Evolutionary conservation across 2,113 vertebrate species (phyloP).

Genomic region (Mormyrus lacerda): DNA sequence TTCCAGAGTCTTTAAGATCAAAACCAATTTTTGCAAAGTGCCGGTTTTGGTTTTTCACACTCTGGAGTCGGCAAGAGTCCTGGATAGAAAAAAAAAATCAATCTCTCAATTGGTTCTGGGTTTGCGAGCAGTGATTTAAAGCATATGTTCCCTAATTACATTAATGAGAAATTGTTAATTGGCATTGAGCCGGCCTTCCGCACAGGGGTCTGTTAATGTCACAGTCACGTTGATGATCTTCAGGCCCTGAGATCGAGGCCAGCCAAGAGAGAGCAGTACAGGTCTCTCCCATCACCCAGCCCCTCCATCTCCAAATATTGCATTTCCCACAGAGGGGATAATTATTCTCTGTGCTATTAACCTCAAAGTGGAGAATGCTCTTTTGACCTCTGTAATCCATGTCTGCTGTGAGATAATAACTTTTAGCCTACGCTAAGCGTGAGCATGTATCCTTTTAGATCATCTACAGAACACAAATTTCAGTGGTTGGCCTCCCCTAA

Average conservation of each 20-base stretch:
- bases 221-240: constrained; percentile 55
- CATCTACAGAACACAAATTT: not conserved
- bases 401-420: constrained; percentile 28
- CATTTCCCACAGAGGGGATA: constrained; percentile 34
- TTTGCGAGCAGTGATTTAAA: constrained; percentile 70
- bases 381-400: constrained; percentile 30
- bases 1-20: constrained; percentile 24
- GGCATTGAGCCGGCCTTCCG: constrained; percentile 53
- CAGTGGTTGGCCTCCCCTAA: not conserved
- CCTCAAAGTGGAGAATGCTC: constrained; percentile 37
- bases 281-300: constrained; percentile 20
- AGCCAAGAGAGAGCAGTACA: constrained; percentile 21
- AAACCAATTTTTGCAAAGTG: constrained; percentile 43
- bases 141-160: constrained; percentile 79
- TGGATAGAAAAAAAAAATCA: constrained; percentile 41
- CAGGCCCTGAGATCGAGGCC: constrained; percentile 54
- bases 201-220: constrained; percentile 63
- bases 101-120: constrained; percentile 61
- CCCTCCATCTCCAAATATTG: constrained; percentile 26
- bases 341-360: constrained; percentile 54
- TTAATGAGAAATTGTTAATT: constrained; percentile 73
- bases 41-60: constrained; percentile 51
- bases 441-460: not conserved
- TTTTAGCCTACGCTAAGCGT: constrained; percentile 7
- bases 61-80: constrained; percentile 37